phyloP scores from a whole-genome alignment of 2,113 vertebrate species.

The Shinisaurus crocodilurus region DNA sequence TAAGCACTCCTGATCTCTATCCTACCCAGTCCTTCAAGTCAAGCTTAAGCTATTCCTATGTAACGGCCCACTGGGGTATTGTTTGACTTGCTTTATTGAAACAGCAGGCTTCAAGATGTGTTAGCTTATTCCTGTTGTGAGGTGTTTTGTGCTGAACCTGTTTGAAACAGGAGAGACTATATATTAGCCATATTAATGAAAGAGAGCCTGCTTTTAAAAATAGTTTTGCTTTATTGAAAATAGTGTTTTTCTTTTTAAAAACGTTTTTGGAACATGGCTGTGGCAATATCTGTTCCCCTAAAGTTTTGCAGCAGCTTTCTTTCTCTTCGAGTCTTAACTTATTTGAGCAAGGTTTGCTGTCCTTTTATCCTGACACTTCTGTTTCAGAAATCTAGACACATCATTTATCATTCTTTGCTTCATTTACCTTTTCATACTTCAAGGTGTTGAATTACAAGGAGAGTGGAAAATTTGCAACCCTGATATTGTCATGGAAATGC shows the following conservation, averaged over 20 bases:
- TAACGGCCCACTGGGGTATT: conserved; percentile 63
- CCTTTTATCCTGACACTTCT: conserved; percentile 76
- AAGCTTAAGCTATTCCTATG: conserved; percentile 57
- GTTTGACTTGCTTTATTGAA: conserved; percentile 68
- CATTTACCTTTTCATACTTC: conserved; percentile 82
- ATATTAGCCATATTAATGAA: conserved; percentile 66
- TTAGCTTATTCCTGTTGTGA: conserved; percentile 73
- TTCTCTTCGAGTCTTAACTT: conserved; percentile 64
- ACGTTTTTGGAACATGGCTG: conserved; percentile 35
- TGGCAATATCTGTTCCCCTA: conserved; percentile 48
- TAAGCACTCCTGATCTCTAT: not conserved
- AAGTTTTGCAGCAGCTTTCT: conserved; percentile 59
- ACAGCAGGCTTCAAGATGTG: conserved; percentile 72
- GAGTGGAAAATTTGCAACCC: conserved; percentile 64
- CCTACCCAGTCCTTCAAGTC: conserved; percentile 9
- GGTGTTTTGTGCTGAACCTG: conserved; percentile 69
- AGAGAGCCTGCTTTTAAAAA: conserved; percentile 26
- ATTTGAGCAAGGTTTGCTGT: conserved; percentile 56
- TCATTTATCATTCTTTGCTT: conserved; percentile 87
- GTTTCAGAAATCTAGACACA: conserved; percentile 79
- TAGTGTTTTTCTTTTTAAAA: conserved; percentile 53
- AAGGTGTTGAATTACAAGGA: conserved; percentile 85
- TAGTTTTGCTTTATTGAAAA: conserved; percentile 19
- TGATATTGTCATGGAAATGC: conserved; percentile 47
- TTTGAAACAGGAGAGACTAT: conserved; percentile 62